Conservation (phyloP, 2,797 vertebrate genomes). For the Lepilemur septentrionalis region DNA sequence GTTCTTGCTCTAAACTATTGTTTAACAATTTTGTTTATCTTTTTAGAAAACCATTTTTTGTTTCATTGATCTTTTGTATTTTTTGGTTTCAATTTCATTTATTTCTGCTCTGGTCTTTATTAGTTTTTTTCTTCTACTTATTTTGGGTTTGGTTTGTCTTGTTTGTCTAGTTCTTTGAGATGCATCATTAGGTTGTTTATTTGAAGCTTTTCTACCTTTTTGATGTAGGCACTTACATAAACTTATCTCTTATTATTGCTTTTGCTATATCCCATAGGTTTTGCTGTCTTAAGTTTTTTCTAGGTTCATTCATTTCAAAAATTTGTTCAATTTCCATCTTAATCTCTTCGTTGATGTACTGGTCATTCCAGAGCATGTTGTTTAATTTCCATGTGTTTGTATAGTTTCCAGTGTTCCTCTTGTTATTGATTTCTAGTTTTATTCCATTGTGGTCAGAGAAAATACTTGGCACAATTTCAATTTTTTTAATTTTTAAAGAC, state of each 20-base stretch:
- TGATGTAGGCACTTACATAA: background rate
- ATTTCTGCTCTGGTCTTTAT: background rate
- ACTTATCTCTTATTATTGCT: background rate
- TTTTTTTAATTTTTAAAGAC: background rate
- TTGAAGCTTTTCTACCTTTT: background rate
- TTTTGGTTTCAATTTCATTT: background rate
- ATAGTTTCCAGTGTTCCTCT: background rate
- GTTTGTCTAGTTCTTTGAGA: background rate
- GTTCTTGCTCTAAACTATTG: background rate
- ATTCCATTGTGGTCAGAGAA: background rate
- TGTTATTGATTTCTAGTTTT: background rate
- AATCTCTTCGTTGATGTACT: too few relatives aligned
- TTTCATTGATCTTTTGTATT: background rate
- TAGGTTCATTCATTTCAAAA: background rate
- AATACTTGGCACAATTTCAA: background rate
- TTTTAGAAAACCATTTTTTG: background rate
- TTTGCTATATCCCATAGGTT: background rate
- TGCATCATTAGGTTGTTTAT: background rate
- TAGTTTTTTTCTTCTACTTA: background rate
- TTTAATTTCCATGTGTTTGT: background rate
- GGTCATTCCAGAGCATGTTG: background rate
- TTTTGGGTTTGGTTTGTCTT: background rate
- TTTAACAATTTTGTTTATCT: background rate
- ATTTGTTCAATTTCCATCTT: too few relatives aligned
- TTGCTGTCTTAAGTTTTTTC: background rate